These are phyloP conservation scores for Hypercompe scribonia DNA, from an alignment of 2,888 invertebrate species.

Conservation along the genomic window DNA sequence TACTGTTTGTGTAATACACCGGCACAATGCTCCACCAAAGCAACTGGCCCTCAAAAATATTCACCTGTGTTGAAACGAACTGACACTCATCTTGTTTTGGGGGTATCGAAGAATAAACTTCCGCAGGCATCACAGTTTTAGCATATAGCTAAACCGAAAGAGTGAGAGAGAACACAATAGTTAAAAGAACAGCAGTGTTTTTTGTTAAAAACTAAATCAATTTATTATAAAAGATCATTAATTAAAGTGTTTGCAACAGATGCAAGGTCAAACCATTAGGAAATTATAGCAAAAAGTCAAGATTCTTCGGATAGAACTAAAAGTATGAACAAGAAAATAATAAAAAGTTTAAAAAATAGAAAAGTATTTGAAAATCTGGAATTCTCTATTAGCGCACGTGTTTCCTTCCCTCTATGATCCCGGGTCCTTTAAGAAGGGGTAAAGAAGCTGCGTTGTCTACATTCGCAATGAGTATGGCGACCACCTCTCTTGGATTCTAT, in stretches of 20 bases:
- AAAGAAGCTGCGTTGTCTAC: no score
- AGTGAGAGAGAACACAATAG: not conserved
- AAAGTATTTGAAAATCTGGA: no score
- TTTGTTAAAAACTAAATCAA: not conserved
- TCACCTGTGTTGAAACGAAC: constrained; percentile 75
- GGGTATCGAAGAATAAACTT: constrained; percentile 50
- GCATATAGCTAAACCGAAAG: not conserved
- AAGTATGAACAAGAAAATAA: constrained; percentile 3
- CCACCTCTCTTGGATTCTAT: no score
- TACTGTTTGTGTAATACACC: constrained; percentile 83
- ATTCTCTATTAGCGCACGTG: no score
- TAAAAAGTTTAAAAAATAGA: constrained; percentile 24
- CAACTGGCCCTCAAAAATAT: constrained; percentile 78
- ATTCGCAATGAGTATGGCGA: no score
- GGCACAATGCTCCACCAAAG: constrained; percentile 79
- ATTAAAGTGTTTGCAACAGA: not conserved
- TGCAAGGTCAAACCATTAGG: not conserved
- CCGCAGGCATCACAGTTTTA: constrained; percentile 16
- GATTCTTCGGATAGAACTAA: not conserved
- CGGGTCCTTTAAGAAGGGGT: no score
- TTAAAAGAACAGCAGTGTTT: not conserved
- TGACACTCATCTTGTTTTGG: constrained; percentile 49
- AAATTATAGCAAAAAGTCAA: not conserved
- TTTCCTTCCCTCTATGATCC: no score
- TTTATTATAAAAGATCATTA: not conserved